A percentile compares a stretch with the other conserved stretches of the same genome.
phyloP scores from a whole-genome alignment of 2,888 invertebrate species.

The Gortyna flavago region DNA sequence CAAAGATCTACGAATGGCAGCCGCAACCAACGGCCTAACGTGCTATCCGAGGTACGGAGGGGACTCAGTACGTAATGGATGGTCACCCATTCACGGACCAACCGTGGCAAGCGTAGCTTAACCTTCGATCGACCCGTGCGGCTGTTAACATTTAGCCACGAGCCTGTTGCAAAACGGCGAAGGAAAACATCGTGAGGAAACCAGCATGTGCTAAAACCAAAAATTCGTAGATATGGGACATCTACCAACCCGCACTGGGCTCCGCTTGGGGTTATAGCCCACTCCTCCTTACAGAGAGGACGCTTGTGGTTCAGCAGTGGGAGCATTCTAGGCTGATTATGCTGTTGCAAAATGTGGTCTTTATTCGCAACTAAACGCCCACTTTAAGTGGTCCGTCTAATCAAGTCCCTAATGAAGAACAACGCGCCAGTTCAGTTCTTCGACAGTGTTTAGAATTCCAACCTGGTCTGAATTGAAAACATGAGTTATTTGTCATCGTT shows the following conservation, averaged over 20 bases:
- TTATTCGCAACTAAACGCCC: neutral
- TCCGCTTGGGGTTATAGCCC: neutral
- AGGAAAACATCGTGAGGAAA: no score
- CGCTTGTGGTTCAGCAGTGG: neutral
- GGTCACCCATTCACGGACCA: neutral
- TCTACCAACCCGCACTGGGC: neutral
- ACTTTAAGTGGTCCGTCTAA: conserved; percentile 1
- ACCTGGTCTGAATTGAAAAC: conserved; percentile 41
- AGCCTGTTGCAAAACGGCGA: neutral
- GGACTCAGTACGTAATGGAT: no score
- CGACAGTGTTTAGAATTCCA: conserved; percentile 42
- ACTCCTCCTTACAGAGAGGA: neutral
- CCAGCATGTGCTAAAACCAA: neutral
- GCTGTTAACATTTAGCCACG: neutral
- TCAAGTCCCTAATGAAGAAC: conserved; percentile 39
- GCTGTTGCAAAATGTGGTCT: neutral
- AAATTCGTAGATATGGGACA: neutral
- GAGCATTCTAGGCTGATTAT: neutral
- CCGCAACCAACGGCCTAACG: neutral
- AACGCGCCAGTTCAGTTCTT: conserved; percentile 27
- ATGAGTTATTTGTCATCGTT: conserved; percentile 50
- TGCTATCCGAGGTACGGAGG: neutral
- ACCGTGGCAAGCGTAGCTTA: neutral
- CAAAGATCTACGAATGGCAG: no score
- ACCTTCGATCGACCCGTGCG: no score